These are phyloP conservation scores for Sebastes hubbsi DNA, from an alignment of 2,797 vertebrate species.

Conservation along the genomic window DNA sequence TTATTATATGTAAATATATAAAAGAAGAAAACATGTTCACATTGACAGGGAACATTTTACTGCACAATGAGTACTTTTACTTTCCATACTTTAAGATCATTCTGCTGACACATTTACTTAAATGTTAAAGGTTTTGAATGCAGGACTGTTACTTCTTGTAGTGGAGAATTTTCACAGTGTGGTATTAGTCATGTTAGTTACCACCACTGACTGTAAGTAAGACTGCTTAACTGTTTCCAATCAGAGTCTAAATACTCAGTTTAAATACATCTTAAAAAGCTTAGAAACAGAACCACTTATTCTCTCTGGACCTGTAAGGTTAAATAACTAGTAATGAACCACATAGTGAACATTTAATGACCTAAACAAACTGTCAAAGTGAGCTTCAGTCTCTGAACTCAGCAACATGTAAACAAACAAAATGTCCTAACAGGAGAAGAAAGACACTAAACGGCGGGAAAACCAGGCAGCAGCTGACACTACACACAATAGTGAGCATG, in stretches of 20 bases:
- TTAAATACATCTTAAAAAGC: too few species aligned
- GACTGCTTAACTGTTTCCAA: too few species aligned
- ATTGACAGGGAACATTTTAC: neutral
- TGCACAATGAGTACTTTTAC: neutral
- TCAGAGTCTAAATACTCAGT: too few species aligned
- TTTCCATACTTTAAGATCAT: neutral
- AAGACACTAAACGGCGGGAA: neutral
- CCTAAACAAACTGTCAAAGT: neutral
- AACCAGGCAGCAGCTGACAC: neutral
- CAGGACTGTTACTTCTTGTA: neutral
- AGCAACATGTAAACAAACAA: neutral
- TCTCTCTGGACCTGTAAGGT: too few species aligned
- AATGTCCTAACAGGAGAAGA: neutral
- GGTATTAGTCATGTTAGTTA: neutral
- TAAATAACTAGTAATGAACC: neutral
- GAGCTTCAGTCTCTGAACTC: neutral
- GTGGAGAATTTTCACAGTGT: neutral
- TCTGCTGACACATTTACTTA: neutral
- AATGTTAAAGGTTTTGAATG: neutral
- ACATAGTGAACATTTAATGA: neutral
- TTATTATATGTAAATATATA: too few species aligned
- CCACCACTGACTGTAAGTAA: too few species aligned
- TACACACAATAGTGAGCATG: neutral
- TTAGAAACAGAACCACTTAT: too few species aligned
- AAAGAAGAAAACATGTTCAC: too few species aligned